Evolutionary conservation across 2,797 vertebrate species (phyloP).

Genomic region (Pangasius djambal): DNA sequence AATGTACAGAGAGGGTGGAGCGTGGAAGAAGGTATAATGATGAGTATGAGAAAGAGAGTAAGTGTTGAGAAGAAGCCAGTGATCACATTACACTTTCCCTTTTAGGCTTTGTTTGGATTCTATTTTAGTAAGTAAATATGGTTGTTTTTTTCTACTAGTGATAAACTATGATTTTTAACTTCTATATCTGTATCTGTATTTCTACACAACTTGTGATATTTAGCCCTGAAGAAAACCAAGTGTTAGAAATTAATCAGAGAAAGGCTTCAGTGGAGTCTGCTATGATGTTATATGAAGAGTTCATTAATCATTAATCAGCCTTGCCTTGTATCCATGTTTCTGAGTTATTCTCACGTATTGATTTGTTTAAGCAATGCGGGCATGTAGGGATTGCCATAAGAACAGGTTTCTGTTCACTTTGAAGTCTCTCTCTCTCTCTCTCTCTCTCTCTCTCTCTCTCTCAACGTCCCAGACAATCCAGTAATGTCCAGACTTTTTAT

Average conservation of each 20-base stretch:
- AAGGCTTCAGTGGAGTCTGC: background rate
- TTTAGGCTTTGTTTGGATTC: conserved; percentile 2
- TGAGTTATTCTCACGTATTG: background rate
- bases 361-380: background rate
- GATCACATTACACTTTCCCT: conserved; percentile 8
- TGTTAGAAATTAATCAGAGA: background rate
- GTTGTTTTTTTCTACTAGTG: background rate
- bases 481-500: background rate
- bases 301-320: background rate
- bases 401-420: background rate
- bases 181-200: background rate
- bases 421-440: background rate
- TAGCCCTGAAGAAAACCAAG: background rate
- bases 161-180: background rate
- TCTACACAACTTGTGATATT: background rate
- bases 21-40: conserved; percentile 33
- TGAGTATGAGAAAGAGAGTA: conserved; percentile 8
- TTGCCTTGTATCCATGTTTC: background rate
- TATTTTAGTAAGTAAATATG: conserved; percentile 7
- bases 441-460: background rate
- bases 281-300: background rate
- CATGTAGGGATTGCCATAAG: background rate
- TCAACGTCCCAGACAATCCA: background rate
- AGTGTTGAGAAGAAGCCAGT: conserved; percentile 24
- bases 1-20: conserved; percentile 65